Percentiles rank a stretch among this genome's conserved stretches.
Conservation (phyloP, 2,113 vertebrate genomes). For the Glareola pratincola region DNA sequence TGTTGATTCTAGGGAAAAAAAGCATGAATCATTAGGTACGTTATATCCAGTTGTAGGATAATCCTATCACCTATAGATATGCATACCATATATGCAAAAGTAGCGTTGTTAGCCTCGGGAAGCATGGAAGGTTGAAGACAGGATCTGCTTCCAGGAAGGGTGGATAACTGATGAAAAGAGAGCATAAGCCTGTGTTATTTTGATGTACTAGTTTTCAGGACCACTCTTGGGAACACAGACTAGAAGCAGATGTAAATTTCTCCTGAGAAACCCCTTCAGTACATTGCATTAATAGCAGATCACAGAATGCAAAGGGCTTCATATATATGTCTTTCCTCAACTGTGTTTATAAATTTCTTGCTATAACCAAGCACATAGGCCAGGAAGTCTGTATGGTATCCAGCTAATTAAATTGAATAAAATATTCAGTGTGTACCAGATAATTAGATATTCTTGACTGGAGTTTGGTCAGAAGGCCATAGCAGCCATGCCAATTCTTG, state of each 20-base stretch:
- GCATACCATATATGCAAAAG: not conserved
- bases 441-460: not conserved
- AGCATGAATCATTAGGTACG: not conserved
- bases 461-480: not conserved
- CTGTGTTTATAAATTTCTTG: not conserved
- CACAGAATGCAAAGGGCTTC: not conserved
- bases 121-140: not conserved
- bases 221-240: not conserved
- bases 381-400: not conserved
- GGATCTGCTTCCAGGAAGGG: not conserved
- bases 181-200: not conserved
- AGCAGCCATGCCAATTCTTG: not conserved
- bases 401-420: not conserved
- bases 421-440: not conserved
- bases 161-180: not conserved
- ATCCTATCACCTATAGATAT: not conserved
- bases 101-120: not conserved
- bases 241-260: not conserved
- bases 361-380: not conserved
- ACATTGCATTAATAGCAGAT: not conserved
- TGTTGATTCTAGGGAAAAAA: not conserved
- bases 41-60: not conserved
- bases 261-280: not conserved
- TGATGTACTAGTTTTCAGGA: not conserved
- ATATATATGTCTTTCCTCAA: not conserved